Evolutionary conservation across 2,888 invertebrate species (phyloP).

Genomic region (Erannis defoliaria): DNA sequence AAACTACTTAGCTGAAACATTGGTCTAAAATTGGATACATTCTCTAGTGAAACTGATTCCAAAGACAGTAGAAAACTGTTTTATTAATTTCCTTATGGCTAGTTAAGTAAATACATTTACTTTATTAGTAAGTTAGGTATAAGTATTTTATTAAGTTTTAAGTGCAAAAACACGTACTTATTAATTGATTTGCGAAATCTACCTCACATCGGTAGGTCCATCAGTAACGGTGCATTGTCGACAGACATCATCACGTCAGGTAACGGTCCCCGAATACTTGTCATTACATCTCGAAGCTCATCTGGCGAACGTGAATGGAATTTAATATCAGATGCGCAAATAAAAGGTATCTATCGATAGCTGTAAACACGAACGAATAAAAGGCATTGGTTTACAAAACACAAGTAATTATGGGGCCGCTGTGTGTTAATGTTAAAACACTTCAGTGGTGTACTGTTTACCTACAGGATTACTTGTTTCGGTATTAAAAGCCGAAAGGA

Average conservation of each 20-base stretch:
- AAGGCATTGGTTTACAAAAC: constrained; percentile 31
- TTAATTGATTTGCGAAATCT: constrained; percentile 20
- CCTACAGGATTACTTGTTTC: too few relatives aligned
- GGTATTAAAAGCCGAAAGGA: too few relatives aligned
- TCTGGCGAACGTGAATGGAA: constrained; percentile 61
- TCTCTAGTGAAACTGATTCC: too few relatives aligned
- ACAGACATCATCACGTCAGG: constrained; percentile 72
- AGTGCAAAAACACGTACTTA: not conserved
- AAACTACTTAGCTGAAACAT: too few relatives aligned
- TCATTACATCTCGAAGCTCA: constrained; percentile 63
- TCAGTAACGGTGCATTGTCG: constrained; percentile 45
- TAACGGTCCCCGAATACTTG: constrained; percentile 74
- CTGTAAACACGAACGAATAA: constrained; percentile 25
- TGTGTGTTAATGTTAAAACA: not conserved
- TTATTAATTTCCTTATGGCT: too few relatives aligned
- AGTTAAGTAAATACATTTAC: not conserved
- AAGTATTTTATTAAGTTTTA: too few relatives aligned
- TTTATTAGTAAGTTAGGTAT: not conserved
- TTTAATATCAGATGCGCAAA: constrained; percentile 54
- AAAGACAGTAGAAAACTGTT: too few relatives aligned
- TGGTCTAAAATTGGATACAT: too few relatives aligned
- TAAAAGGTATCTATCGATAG: constrained; percentile 40
- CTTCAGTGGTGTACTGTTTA: too few relatives aligned
- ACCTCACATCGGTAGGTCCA: constrained; percentile 46
- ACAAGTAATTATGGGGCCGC: constrained; percentile 25